Evolutionary conservation across 1,140 invertebrate genomes (phyloP).

Genomic region (Scylla paramamosain): DNA sequence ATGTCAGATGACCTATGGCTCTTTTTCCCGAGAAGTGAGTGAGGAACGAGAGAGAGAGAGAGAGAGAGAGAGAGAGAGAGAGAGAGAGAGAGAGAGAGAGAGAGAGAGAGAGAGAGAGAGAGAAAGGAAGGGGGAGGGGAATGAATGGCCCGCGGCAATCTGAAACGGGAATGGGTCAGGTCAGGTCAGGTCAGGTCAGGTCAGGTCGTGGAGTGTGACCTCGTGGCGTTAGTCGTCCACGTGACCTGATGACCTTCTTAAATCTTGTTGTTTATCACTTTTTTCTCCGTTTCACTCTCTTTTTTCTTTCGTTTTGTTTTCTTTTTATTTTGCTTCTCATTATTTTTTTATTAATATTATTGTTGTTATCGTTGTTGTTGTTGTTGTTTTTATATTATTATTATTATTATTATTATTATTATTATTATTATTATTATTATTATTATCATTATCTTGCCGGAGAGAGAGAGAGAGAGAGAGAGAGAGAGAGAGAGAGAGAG

Average conservation of each 20-base stretch:
- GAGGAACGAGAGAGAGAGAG: neutral
- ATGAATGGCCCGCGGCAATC: neutral
- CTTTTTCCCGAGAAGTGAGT: neutral
- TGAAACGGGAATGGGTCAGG: neutral
- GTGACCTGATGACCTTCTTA: neutral
- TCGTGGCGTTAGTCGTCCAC: neutral
- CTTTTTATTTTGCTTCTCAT: too few species aligned
- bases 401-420: neutral
- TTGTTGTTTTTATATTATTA: neutral
- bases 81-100: too few species aligned
- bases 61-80: neutral
- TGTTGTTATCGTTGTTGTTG: neutral
- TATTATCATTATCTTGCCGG: neutral
- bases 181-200: neutral
- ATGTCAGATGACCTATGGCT: too few species aligned
- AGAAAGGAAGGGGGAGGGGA: neutral
- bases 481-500: neutral
- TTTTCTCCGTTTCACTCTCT: neutral
- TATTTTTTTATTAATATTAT: neutral
- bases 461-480: conserved; percentile 19
- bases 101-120: neutral
- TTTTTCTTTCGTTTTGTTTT: neutral
- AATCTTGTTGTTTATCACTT: too few species aligned
- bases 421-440: neutral
- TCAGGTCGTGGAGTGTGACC: neutral